These are phyloP conservation scores for Gymnocheta viridis DNA, from an alignment of 2,888 invertebrate species.

Conservation along the genomic window DNA sequence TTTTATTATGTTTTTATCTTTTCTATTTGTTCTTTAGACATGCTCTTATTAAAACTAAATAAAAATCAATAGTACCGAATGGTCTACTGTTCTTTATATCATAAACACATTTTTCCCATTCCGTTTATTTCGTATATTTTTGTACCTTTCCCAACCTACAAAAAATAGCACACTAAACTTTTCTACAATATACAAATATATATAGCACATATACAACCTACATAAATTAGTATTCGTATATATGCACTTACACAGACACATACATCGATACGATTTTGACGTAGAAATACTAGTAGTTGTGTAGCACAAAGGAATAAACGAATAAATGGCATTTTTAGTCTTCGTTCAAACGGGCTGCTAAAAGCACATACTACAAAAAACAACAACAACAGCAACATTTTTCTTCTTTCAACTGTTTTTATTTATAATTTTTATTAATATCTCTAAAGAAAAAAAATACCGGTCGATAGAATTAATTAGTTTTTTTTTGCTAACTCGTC, in stretches of 20 bases:
- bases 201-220: conserved; percentile 46
- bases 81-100: not conserved
- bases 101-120: conserved; percentile 18
- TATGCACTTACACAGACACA: conserved; percentile 26
- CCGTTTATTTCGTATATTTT: not conserved
- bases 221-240: conserved; percentile 8
- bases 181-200: conserved; percentile 59
- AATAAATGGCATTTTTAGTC: conserved; percentile 64
- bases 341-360: conserved; percentile 66
- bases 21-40: not conserved
- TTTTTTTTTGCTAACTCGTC: not conserved
- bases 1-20: no score
- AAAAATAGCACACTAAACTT: conserved; percentile 24
- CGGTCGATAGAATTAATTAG: conserved; percentile 43
- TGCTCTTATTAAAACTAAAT: not conserved
- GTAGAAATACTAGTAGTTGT: conserved; percentile 47
- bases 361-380: conserved; percentile 60
- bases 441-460: not conserved
- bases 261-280: conserved; percentile 34
- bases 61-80: not conserved
- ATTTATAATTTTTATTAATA: not conserved
- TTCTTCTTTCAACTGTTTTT: not conserved
- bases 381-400: conserved; percentile 31
- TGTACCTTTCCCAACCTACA: conserved; percentile 18
- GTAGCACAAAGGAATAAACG: conserved; percentile 57